Percentiles rank a stretch among this genome's conserved stretches.
These are phyloP conservation scores for Tenthredo livida DNA, from an alignment of 2,888 invertebrate genomes.

Conservation along the genomic window DNA sequence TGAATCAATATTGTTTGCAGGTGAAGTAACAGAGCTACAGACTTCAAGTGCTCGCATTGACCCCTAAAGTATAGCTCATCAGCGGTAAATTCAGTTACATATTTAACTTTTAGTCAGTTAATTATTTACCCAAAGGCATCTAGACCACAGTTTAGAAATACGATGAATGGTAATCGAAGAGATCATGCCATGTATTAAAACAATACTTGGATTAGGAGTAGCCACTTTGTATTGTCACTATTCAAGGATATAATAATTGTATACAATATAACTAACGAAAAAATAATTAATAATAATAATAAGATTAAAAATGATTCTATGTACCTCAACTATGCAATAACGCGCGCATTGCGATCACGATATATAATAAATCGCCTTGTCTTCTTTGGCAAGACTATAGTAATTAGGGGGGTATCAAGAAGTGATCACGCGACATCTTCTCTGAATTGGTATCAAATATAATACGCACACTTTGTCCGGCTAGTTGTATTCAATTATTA, in stretches of 20 bases:
- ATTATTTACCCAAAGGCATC: background rate
- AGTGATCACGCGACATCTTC: constrained; percentile 62
- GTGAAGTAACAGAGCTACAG: background rate
- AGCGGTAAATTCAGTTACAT: background rate
- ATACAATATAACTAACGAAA: background rate
- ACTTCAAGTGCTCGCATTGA: background rate
- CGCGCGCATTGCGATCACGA: constrained; percentile 56
- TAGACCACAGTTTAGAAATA: background rate
- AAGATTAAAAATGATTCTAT: constrained; percentile 42
- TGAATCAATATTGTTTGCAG: background rate
- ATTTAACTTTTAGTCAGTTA: background rate
- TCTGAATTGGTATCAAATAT: constrained; percentile 73
- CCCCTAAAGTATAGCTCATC: background rate
- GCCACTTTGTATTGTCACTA: constrained; percentile 10
- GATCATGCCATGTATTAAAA: background rate
- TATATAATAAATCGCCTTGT: constrained; percentile 65
- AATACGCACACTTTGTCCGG: constrained; percentile 74
- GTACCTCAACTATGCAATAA: constrained; percentile 28
- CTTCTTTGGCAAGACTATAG: constrained; percentile 66
- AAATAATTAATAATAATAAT: background rate
- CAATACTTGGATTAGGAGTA: background rate
- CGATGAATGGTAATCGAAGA: background rate
- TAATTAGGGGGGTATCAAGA: constrained; percentile 65
- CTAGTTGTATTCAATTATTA: constrained; percentile 68
- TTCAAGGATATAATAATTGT: background rate